Evolutionary conservation across 2,797 vertebrate genomes (phyloP).

Genomic region (Sebastes flavidus): DNA sequence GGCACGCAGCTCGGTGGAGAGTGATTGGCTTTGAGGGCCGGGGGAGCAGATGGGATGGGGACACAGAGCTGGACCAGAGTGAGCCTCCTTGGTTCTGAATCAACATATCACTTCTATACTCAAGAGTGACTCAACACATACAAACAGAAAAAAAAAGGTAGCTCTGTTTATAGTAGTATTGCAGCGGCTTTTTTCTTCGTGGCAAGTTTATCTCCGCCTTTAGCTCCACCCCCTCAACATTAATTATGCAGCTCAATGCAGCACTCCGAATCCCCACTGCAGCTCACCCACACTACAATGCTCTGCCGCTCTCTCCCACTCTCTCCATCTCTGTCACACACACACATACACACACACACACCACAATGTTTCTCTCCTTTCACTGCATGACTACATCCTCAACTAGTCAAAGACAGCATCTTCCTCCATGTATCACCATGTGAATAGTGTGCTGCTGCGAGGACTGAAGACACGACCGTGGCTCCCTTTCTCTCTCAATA

Average conservation of each 20-base stretch:
- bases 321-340: conserved; percentile 43
- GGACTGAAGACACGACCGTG: neutral
- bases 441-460: neutral
- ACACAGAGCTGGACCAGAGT: conserved; percentile 45
- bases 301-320: conserved; percentile 48
- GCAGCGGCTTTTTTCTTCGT: conserved; percentile 48
- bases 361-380: conserved; percentile 5
- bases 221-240: conserved; percentile 80
- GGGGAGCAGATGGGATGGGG: conserved; percentile 74
- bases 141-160: neutral
- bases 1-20: conserved; percentile 38
- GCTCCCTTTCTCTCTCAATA: neutral
- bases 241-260: conserved; percentile 89
- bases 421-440: neutral
- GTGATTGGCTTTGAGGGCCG: conserved; percentile 67
- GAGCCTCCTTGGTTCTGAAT: conserved; percentile 47
- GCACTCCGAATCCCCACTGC: conserved; percentile 81
- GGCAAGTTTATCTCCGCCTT: conserved; percentile 65
- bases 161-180: conserved; percentile 23
- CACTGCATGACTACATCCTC: conserved; percentile 11
- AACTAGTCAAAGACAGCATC: conserved; percentile 1
- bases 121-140: conserved; percentile 9
- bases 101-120: conserved; percentile 22
- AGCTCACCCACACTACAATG: conserved; percentile 76
- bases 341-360: conserved; percentile 32